Conservation (phyloP, 2,113 vertebrate genomes). For the Maccullochella peelii region DNA sequence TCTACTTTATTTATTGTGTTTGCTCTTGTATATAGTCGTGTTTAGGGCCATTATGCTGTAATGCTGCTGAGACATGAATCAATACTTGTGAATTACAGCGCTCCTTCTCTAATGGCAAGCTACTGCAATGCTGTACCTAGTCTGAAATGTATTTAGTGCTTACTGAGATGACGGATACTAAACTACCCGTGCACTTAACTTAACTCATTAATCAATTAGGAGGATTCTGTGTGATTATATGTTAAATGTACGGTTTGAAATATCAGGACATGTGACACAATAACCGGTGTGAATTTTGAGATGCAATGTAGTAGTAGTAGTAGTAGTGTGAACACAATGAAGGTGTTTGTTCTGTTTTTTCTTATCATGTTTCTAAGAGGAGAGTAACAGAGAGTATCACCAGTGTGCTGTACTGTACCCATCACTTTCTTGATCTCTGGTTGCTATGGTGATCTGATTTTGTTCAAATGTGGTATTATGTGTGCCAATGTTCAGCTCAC, state of each 20-base stretch:
- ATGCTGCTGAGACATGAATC: conserved; percentile 65
- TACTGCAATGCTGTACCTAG: conserved; percentile 14
- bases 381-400: not conserved
- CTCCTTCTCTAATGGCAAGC: conserved; percentile 55
- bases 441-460: conserved; percentile 36
- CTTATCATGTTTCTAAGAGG: not conserved
- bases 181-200: conserved; percentile 25
- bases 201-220: not conserved
- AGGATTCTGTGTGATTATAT: conserved; percentile 1
- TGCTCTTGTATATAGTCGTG: conserved; percentile 7
- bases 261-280: not conserved
- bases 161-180: conserved; percentile 22
- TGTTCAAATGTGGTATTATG: not conserved
- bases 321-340: not conserved
- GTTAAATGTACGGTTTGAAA: not conserved
- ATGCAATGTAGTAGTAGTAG: not conserved
- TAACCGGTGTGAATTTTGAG: not conserved
- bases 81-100: conserved; percentile 70
- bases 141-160: conserved; percentile 52
- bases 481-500: not conserved
- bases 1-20: conserved; percentile 47
- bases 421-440: conserved; percentile 11
- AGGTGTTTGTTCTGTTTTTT: conserved; percentile 28
- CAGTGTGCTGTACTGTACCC: not conserved
- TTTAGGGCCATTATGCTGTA: conserved; percentile 56